phyloP scores from a whole-genome alignment of 2,888 invertebrate genomes.

The Furcula furcula region DNA sequence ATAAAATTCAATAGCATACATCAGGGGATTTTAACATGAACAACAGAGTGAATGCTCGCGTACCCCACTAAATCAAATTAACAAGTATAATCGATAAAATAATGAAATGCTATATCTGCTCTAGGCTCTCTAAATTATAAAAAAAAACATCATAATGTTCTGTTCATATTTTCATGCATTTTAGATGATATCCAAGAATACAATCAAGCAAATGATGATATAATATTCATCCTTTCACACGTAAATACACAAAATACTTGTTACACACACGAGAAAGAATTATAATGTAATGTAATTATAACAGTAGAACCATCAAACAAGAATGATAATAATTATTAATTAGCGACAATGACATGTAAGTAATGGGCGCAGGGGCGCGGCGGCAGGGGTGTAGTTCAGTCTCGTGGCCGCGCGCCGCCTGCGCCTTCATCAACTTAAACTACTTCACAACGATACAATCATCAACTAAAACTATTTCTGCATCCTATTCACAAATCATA shows the following conservation, averaged over 20 bases:
- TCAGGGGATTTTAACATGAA: conserved; percentile 46
- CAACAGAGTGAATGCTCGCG: conserved; percentile 46
- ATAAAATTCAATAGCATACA: conserved; percentile 51
- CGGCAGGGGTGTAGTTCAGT: conserved; percentile 77
- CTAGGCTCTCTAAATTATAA: conserved; percentile 31
- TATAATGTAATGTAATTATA: conserved; percentile 59
- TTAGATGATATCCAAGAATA: conserved; percentile 31
- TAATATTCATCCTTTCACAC: conserved; percentile 65
- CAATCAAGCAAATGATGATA: conserved; percentile 53
- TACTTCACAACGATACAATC: conserved; percentile 78
- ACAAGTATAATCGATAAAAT: conserved; percentile 49
- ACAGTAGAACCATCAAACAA: conserved; percentile 73
- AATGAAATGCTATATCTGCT: conserved; percentile 45
- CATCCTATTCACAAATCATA: conserved; percentile 68
- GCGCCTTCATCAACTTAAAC: conserved; percentile 67
- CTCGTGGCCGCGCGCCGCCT: conserved; percentile 67
- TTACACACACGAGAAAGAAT: conserved; percentile 72
- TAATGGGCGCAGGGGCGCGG: conserved; percentile 56
- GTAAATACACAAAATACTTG: conserved; percentile 67
- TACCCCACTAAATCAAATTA: conserved; percentile 50
- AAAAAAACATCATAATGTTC: conserved; percentile 30
- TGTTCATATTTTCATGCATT: conserved; percentile 29
- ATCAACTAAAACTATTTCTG: conserved; percentile 78
- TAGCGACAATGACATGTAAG: conserved; percentile 68
- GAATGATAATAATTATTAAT: conserved; percentile 61